Conservation (phyloP, 2,888 invertebrate species). For the Philhelius pedissequus region DNA sequence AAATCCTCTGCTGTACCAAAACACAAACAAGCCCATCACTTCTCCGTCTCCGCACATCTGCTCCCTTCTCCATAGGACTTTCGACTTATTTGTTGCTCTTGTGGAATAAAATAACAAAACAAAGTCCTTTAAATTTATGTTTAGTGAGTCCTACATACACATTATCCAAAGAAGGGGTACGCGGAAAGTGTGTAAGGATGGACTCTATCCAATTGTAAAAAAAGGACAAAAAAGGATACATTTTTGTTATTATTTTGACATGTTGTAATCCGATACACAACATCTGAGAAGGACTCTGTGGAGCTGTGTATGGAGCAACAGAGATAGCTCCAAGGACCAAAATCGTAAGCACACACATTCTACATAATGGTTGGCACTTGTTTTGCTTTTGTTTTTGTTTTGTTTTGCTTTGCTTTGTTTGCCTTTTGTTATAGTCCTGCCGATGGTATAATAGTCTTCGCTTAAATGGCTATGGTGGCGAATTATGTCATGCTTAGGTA, state of each 20-base stretch:
- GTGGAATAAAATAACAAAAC: constrained; percentile 43
- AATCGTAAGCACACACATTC: constrained; percentile 47
- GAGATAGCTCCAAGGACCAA: constrained; percentile 35
- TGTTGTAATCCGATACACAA: constrained; percentile 65
- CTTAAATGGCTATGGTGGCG: constrained; percentile 53
- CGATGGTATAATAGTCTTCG: constrained; percentile 25
- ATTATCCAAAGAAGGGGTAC: neutral
- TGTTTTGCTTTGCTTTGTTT: constrained; percentile 60
- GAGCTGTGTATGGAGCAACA: neutral
- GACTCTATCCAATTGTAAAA: constrained; percentile 15
- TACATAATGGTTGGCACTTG: constrained; percentile 48
- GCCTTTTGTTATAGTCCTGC: constrained; percentile 37
- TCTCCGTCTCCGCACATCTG: neutral
- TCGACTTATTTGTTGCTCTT: constrained; percentile 58
- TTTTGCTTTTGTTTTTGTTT: constrained; percentile 53
- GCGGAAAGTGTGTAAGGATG: neutral
- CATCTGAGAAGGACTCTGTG: constrained; percentile 24
- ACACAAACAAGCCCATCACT: constrained; percentile 17
- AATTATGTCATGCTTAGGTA: constrained; percentile 55
- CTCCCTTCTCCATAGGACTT: neutral
- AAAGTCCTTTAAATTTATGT: constrained; percentile 66
- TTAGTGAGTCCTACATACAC: constrained; percentile 38
- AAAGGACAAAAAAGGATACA: constrained; percentile 45
- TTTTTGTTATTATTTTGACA: constrained; percentile 67
- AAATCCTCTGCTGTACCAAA: constrained; percentile 21